Evolutionary conservation across 2,888 invertebrate species (phyloP), one percentile per base, ranked within the genome.

Genomic region (Cotesia congregata): DNA sequence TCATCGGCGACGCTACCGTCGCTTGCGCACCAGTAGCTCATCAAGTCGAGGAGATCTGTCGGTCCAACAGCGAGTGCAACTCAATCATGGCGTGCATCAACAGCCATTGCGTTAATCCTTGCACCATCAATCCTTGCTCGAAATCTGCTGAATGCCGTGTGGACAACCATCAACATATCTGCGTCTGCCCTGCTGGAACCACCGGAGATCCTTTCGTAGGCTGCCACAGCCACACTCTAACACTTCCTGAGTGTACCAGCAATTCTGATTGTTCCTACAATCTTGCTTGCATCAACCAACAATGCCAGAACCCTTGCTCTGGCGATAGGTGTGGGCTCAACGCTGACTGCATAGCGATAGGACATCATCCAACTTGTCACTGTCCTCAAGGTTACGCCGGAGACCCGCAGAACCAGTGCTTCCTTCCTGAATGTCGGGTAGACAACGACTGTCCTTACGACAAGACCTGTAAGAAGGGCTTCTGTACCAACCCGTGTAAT

Each of bases 361-460:
- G 93, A 82, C 96, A 96, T 86, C 93, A 96, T 81, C 96, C 97
- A 4, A 93, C 93, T 20, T 97, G 97, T 89, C 93, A 92, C 85
- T 97, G 97, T 88, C 95, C 95, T 17, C 92, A 94, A 70, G 95
- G 95, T 80, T 96, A 95, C 91, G 96, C 95, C 72, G 97, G 97
- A 79, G 95, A 97, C 89, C 97, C 97, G 50, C 94, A 96, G 89
- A 90, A 94, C 30, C 92, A 93, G 80, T 97, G 97, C 86, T 96
- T 95, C 87, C 95, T 94, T 92, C 96, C 95, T 71, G 96, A 96
- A 90, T 96, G 97, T 88, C 93, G 93, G 82, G 89, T 92, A 1
- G 94, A 97, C 85, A 91, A 92, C 30, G 94, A 96, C 80, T 97
- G 97, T 90, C 96, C 96, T 12, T 95, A 94, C 86, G 94, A 96